Conservation (phyloP, 2,888 invertebrate species). For the Anthophora plumipes region DNA sequence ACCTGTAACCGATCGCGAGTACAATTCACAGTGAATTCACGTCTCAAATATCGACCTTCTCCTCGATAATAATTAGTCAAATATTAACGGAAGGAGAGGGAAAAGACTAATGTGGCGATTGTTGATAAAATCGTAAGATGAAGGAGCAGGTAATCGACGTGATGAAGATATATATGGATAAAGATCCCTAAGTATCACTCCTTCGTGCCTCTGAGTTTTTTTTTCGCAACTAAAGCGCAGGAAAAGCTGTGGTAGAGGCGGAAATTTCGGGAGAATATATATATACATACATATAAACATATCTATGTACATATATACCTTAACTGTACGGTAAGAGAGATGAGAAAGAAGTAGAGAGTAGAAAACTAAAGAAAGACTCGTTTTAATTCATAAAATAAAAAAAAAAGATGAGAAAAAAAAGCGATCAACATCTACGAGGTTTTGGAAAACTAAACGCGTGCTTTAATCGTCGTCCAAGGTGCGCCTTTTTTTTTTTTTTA, state of each 20-base stretch:
- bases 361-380: slow-evolving; percentile 26
- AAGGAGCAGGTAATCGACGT: slow-evolving; percentile 29
- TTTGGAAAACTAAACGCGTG: slow-evolving; percentile 74
- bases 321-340: slow-evolving; percentile 41
- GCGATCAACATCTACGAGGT: slow-evolving; percentile 76
- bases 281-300: neutral
- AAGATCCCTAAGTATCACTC: slow-evolving; percentile 58
- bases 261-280: slow-evolving; percentile 1
- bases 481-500: no score
- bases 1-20: neutral
- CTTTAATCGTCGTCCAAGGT: slow-evolving; percentile 69
- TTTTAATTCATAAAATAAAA: slow-evolving; percentile 68
- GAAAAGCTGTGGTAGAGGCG: slow-evolving; percentile 75
- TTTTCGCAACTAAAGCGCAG: slow-evolving; percentile 81
- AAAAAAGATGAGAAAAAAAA: slow-evolving; percentile 46
- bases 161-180: slow-evolving; percentile 36
- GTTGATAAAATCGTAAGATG: slow-evolving; percentile 48
- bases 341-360: slow-evolving; percentile 52
- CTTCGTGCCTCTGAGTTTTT: slow-evolving; percentile 66
- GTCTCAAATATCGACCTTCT: slow-evolving; percentile 56
- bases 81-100: slow-evolving; percentile 17
- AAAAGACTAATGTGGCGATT: slow-evolving; percentile 68
- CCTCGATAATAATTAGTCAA: slow-evolving; percentile 52
- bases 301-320: neutral
- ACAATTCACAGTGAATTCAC: neutral